Conservation (phyloP, 2,113 vertebrate genomes). For the Phyllostomus hastatus region DNA sequence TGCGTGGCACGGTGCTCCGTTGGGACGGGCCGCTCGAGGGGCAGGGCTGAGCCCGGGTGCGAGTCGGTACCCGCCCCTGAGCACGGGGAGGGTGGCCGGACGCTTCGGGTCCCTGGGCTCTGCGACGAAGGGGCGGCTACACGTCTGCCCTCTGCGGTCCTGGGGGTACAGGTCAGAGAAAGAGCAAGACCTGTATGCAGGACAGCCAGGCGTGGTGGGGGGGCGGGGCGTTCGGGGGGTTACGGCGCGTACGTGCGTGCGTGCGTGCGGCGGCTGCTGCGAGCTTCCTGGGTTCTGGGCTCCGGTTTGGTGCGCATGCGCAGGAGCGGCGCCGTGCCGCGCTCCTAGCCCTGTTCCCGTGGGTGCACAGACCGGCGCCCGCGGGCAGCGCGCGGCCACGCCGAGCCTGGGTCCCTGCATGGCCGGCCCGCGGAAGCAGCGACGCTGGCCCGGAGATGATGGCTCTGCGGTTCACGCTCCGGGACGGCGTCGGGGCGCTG, state of each 20-base stretch:
- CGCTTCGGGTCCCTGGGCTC: not conserved
- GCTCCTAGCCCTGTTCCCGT: not conserved
- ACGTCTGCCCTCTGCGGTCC: rapidly evolving
- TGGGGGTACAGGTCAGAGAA: not conserved
- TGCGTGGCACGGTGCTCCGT: rapidly evolving
- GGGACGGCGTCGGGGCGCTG: rapidly evolving
- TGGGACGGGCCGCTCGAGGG: no score
- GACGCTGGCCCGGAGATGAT: not conserved
- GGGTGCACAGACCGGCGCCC: not conserved
- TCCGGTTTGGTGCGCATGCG: not conserved
- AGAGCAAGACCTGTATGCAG: rapidly evolving
- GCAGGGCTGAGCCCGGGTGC: not conserved
- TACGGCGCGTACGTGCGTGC: rapidly evolving
- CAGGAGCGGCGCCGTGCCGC: not conserved
- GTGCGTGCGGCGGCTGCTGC: no score
- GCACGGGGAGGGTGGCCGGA: not conserved
- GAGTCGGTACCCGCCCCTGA: not conserved
- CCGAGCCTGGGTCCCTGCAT: not conserved
- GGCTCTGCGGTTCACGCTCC: not conserved
- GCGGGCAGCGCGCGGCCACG: rapidly evolving
- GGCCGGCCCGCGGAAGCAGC: not conserved
- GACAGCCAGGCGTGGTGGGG: rapidly evolving
- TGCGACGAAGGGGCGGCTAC: rapidly evolving
- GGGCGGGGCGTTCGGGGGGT: not conserved
- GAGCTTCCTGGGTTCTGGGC: not conserved